Evolutionary conservation across 2,113 vertebrate genomes (phyloP).

Genomic region (Paraplagusia blochii): DNA sequence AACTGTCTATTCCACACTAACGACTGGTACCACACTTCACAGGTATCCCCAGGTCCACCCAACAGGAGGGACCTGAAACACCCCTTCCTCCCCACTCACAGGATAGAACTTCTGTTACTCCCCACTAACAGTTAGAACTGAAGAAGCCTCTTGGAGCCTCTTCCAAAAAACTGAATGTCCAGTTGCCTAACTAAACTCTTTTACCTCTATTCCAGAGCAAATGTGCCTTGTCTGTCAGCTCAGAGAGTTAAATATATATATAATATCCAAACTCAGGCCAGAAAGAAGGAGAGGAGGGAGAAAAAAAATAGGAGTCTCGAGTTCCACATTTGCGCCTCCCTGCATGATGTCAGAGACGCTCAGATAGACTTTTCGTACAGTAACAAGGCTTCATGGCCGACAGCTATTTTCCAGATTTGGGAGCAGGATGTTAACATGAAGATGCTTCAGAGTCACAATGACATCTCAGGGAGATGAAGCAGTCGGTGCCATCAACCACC

Average conservation of each 20-base stretch:
- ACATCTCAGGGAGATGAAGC: conserved; percentile 34
- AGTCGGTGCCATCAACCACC: conserved; percentile 10
- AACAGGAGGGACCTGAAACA: too few relatives aligned
- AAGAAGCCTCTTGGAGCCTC: too few relatives aligned
- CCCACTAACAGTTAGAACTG: too few relatives aligned
- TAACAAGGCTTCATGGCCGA: conserved; percentile 5
- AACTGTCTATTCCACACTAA: too few relatives aligned
- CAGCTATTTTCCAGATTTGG: conserved; percentile 2
- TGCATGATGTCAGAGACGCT: conserved; percentile 27
- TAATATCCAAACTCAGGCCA: background rate
- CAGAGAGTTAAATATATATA: background rate
- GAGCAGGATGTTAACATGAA: conserved; percentile 14
- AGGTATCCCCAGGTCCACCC: too few relatives aligned
- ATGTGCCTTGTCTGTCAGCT: conserved; percentile 31
- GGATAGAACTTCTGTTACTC: too few relatives aligned
- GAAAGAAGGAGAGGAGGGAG: background rate
- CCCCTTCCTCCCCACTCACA: too few relatives aligned
- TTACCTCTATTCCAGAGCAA: conserved; percentile 3
- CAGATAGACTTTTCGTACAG: conserved; percentile 10
- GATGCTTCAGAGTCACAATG: conserved; percentile 16
- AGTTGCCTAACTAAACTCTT: too few relatives aligned
- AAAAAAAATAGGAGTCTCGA: conserved; percentile 5
- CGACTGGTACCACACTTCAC: too few relatives aligned
- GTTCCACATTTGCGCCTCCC: conserved; percentile 12
- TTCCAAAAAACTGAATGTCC: too few relatives aligned